Base-by-base conservation (phyloP, 1,140 invertebrate genomes). In the Drosophila nigrodunni region DNA sequence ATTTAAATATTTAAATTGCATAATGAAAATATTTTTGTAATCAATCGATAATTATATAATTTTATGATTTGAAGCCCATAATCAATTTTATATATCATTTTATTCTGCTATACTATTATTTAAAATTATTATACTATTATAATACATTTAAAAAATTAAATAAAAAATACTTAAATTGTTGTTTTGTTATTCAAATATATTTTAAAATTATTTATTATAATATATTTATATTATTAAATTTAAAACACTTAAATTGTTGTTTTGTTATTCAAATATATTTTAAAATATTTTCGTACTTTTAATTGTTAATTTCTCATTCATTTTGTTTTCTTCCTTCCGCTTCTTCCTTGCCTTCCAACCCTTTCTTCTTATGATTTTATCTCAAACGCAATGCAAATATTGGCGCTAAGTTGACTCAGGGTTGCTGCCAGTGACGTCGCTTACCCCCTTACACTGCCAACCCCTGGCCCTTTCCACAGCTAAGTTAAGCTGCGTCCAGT, bases 351-450 rank as follows among this genome's bases (percentile, higher is more conserved):
- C 18, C 8, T 18, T 3, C n/a, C 7, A 35, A 8, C 35, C 1
- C 25, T 21, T 21, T 0, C 18, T 21, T 21, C 18, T 21, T 21
- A 21, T 2, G 18, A 21, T 21, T 21, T 21, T 58, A 74, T 61
- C 54, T 78, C 67, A 62, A 70, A 59, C 70, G 70, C 64, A 71
- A 66, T 71, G 82, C 78, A 80, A 82, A 77, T 65, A 79, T 78
- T 71, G 77, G 57, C 57, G 43, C 50, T 60, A 62, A 65, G 58
- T 74, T 60, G 52, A 70, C 46, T 66, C 54, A 47, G 61, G 73
- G 61, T 67, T 85, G 75, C 46, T 64, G 55, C 6, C 60, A 41
- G 8, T 30, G 43, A n/a, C 18, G 35, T 21, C 37, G 8, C 49
- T 35, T 10, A 15, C 21, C 9, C 11, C 21, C 7, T 10, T 18